phyloP scores from a whole-genome alignment of 2,888 invertebrate species.

The Scaeva pyrastri region DNA sequence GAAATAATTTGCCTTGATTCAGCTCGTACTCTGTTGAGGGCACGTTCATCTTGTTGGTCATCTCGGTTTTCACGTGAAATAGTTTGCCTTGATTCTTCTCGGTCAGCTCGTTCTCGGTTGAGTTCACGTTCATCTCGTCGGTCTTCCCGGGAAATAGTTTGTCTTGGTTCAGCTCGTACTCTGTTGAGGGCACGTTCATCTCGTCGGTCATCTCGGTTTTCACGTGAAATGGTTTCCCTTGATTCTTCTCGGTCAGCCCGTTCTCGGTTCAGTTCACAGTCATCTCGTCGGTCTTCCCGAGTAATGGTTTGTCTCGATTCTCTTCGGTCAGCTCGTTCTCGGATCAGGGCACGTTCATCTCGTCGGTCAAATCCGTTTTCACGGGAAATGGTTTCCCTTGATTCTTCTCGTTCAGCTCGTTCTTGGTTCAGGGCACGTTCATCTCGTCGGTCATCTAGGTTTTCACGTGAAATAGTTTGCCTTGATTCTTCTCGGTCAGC shows the following conservation, averaged over 20 bases:
- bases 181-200: background rate
- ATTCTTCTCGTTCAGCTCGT: background rate
- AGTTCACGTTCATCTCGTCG: background rate
- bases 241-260: background rate
- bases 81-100: conserved; percentile 8
- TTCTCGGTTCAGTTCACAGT: background rate
- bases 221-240: background rate
- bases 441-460: background rate
- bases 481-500: too few relatives aligned
- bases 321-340: background rate
- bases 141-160: background rate
- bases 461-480: too few relatives aligned
- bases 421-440: too few relatives aligned
- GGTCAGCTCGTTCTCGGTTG: conserved; percentile 2
- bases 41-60: background rate
- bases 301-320: background rate
- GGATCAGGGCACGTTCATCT: too few relatives aligned
- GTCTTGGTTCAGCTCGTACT: background rate
- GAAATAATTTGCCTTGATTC: background rate
- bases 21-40: background rate
- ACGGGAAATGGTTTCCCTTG: background rate
- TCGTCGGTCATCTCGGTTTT: conserved; percentile 3
- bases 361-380: background rate
- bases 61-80: background rate
- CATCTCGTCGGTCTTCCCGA: background rate